Percentiles rank a stretch among this genome's conserved stretches.
Evolutionary conservation across 2,888 invertebrate genomes (phyloP).

Genomic region (Lepidochrysops patricia): DNA sequence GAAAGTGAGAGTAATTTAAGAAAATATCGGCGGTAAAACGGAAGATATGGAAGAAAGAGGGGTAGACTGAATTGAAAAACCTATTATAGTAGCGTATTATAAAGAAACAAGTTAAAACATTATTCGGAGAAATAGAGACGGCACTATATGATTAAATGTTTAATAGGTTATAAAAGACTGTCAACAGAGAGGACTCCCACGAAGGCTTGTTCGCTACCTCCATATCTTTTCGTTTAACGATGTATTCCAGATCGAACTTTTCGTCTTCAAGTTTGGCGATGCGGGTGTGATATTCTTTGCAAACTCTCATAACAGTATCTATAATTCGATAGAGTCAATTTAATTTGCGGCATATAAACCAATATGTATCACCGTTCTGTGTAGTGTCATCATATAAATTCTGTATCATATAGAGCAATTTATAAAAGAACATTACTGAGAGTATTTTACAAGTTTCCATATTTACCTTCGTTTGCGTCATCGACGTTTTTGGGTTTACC

Average conservation of each 20-base stretch:
- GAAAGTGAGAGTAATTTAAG: conserved; percentile 48
- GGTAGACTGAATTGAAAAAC: conserved; percentile 33
- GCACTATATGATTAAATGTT: conserved; percentile 55
- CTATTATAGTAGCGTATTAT: conserved; percentile 42
- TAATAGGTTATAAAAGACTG: conserved; percentile 63
- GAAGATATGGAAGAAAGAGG: conserved; percentile 51
- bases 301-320: conserved; percentile 84
- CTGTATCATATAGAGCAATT: conserved; percentile 15
- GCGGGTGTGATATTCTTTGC: conserved; percentile 91
- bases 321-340: conserved; percentile 65
- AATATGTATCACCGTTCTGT: conserved; percentile 34
- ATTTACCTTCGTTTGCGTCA: conserved; percentile 93
- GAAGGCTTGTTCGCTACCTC: conserved; percentile 84
- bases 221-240: conserved; percentile 98
- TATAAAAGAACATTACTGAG: conserved; percentile 15
- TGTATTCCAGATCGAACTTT: conserved; percentile 98
- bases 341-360: conserved; percentile 34
- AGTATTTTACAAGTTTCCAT: conserved; percentile 5
- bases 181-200: conserved; percentile 49
- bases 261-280: conserved; percentile 91
- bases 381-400: conserved; percentile 29
- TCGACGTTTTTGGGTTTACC: conserved; percentile 93
- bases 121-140: conserved; percentile 47
- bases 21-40: conserved; percentile 48
- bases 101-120: conserved; percentile 51